These are phyloP conservation scores for Paratrypauchen microcephalus DNA, from an alignment of 2,797 vertebrate species.

Conservation along the genomic window DNA sequence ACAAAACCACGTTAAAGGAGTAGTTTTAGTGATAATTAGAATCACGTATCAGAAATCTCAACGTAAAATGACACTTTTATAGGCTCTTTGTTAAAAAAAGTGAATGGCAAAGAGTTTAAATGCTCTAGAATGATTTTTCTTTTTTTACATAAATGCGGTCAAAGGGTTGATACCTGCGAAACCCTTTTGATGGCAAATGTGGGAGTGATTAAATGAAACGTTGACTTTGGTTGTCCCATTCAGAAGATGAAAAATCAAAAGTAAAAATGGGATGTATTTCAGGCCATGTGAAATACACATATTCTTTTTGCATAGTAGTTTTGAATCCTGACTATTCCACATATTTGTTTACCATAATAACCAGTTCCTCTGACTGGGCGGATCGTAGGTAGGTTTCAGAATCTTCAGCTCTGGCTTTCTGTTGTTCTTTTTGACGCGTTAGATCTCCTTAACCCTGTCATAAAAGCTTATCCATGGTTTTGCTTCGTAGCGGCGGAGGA, in stretches of 20 bases:
- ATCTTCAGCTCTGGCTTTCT: constrained; percentile 38
- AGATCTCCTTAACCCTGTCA: constrained; percentile 74
- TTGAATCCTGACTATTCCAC: neutral
- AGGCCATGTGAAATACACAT: neutral
- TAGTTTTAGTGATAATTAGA: too few species aligned
- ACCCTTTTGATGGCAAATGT: neutral
- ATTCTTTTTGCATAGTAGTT: neutral
- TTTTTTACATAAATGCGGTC: neutral
- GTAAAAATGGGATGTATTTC: too few species aligned
- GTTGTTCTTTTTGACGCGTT: constrained; percentile 37
- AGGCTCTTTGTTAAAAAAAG: too few species aligned
- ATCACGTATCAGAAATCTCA: too few species aligned
- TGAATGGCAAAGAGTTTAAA: neutral
- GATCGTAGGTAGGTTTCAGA: constrained; percentile 35
- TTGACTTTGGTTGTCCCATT: too few species aligned
- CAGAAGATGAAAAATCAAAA: too few species aligned
- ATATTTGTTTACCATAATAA: neutral
- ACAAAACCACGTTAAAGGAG: too few species aligned
- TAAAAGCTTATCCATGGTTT: constrained; percentile 92
- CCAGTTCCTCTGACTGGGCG: constrained; percentile 1
- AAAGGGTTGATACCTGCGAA: neutral
- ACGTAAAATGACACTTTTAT: too few species aligned
- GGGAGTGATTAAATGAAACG: too few species aligned
- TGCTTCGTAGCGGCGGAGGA: constrained; percentile 81
- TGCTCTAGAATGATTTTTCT: neutral